Percentiles rank a stretch among this genome's conserved stretches.
These are phyloP conservation scores for Channa argus DNA, from an alignment of 2,113 vertebrate genomes.

Conservation along the genomic window DNA sequence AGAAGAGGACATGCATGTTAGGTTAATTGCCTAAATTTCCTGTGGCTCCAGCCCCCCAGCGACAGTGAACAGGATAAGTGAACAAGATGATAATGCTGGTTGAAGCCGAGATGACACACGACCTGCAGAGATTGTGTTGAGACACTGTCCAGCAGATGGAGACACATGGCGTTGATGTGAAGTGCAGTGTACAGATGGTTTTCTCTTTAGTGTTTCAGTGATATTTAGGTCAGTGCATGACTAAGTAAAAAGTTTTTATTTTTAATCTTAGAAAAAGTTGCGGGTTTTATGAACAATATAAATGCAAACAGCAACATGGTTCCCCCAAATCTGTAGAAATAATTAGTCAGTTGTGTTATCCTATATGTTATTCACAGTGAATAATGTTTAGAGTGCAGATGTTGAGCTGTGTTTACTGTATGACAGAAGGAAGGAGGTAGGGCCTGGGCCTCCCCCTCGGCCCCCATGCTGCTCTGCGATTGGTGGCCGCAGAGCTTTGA, in stretches of 20 bases:
- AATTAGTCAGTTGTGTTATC: too few relatives aligned
- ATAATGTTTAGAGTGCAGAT: neutral
- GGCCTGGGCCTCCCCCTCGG: neutral
- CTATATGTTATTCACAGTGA: too few relatives aligned
- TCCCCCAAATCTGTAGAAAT: too few relatives aligned
- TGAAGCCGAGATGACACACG: too few relatives aligned
- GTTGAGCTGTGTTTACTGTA: neutral
- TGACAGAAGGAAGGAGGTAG: neutral
- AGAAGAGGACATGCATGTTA: too few relatives aligned
- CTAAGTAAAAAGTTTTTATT: neutral
- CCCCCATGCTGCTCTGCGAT: slow-evolving; percentile 45
- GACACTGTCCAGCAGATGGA: slow-evolving; percentile 33
- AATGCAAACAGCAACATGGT: neutral
- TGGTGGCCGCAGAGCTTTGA: slow-evolving; percentile 41
- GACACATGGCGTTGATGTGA: neutral
- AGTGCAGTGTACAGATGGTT: neutral
- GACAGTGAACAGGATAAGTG: too few relatives aligned
- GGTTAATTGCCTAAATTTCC: too few relatives aligned
- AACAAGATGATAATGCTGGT: too few relatives aligned
- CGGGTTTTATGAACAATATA: neutral
- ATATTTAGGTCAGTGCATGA: neutral
- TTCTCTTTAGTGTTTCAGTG: neutral
- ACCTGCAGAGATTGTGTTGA: too few relatives aligned
- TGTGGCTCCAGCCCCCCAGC: too few relatives aligned
- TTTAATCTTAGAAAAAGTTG: neutral